Conservation (phyloP, 2,888 invertebrate genomes). For the Netelia fuscicornis region DNA sequence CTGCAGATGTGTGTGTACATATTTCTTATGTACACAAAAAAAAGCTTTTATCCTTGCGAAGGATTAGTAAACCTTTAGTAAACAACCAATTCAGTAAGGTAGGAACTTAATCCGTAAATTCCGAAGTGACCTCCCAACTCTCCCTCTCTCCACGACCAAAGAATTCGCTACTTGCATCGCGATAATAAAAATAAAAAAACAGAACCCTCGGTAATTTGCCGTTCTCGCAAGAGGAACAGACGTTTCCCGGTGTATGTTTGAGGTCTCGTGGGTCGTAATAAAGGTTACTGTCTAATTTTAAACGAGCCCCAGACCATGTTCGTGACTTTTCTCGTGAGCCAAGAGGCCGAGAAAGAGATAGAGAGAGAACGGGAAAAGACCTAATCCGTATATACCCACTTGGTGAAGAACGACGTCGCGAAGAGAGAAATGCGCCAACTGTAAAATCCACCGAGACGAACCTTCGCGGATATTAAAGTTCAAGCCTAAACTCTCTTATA, state of each 20-base stretch:
- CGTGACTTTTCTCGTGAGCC: conserved; percentile 68
- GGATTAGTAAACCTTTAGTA: background rate
- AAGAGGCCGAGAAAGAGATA: conserved; percentile 26
- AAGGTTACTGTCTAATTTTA: conserved; percentile 68
- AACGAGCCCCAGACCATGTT: conserved; percentile 59
- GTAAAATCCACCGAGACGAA: conserved; percentile 50
- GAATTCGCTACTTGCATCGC: conserved; percentile 33
- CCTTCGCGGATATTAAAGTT: conserved; percentile 57
- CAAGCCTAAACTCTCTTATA: conserved; percentile 56
- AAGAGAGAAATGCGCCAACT: conserved; percentile 42
- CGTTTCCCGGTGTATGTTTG: conserved; percentile 1
- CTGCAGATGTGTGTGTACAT: background rate
- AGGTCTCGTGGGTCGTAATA: conserved; percentile 59
- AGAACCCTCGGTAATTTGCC: conserved; percentile 35
- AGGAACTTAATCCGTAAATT: conserved; percentile 14
- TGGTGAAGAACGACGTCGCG: conserved; percentile 49
- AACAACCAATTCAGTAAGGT: background rate
- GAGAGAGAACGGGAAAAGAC: conserved; percentile 33
- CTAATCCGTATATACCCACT: conserved; percentile 62
- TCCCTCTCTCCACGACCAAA: conserved; percentile 2
- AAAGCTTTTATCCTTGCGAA: background rate
- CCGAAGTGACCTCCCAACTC: background rate
- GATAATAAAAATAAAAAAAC: conserved; percentile 37
- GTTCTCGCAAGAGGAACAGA: conserved; percentile 16
- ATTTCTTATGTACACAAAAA: background rate